These are phyloP conservation scores for Pachyseris speciosa DNA, from an alignment of 64 coral and sea anemone genomes.

Conservation along the genomic window DNA sequence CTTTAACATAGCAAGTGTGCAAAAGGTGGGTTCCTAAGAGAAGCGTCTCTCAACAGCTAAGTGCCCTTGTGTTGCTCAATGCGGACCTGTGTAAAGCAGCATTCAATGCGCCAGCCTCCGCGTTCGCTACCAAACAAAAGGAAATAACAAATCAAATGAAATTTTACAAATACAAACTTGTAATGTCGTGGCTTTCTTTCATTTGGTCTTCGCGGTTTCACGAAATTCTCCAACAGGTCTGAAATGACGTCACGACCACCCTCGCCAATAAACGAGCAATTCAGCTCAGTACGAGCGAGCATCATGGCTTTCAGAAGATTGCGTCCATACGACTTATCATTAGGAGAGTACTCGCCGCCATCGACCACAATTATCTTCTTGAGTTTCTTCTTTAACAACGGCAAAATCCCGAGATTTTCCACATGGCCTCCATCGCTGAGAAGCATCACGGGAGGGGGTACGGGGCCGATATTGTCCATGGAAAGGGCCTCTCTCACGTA, in stretches of 20 bases:
- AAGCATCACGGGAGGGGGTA: constrained; percentile 67
- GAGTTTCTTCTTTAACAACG: constrained; percentile 20
- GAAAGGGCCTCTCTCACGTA: constrained; percentile 45
- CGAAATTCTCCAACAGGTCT: constrained; percentile 17
- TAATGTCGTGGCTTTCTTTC: constrained; percentile 58
- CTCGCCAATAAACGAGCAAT: constrained; percentile 12
- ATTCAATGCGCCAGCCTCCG: no score
- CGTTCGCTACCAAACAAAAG: background rate
- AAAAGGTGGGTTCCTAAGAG: no score
- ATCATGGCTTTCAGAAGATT: constrained; percentile 17
- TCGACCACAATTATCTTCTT: constrained; percentile 8
- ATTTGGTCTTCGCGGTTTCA: background rate
- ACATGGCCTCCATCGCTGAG: constrained; percentile 56
- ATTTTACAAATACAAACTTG: background rate
- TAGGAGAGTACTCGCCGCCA: background rate
- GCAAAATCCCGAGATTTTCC: constrained; percentile 18
- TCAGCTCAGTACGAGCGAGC: constrained; percentile 2
- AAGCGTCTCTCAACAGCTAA: no score
- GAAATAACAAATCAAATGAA: background rate
- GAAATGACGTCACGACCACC: constrained; percentile 8
- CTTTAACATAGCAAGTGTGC: no score
- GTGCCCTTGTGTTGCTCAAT: no score
- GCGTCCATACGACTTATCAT: background rate
- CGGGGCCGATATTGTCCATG: constrained; percentile 49
- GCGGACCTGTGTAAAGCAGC: background rate